phyloP scores from a whole-genome alignment of 2,797 vertebrate genomes.

The Euphonia xanthogaster region DNA sequence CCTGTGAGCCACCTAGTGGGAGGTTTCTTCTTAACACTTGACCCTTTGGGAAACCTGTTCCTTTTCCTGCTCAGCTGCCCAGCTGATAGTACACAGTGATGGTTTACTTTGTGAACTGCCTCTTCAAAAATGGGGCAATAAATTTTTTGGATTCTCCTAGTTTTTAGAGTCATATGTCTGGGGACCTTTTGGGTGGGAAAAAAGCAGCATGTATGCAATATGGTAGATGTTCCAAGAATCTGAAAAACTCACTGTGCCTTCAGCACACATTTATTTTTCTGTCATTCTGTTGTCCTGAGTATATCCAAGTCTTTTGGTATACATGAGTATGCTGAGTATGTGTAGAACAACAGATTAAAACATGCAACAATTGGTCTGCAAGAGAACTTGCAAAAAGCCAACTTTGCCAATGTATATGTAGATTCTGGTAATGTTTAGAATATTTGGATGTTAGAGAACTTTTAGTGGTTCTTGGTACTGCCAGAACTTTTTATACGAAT shows the following conservation, averaged over 20 bases:
- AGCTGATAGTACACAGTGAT: not conserved
- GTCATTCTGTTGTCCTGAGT: not conserved
- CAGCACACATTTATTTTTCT: not conserved
- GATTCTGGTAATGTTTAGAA: not conserved
- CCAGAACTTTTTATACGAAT: not conserved
- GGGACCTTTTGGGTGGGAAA: not conserved
- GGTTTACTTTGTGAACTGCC: not conserved
- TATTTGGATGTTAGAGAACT: not conserved
- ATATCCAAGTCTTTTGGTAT: not conserved
- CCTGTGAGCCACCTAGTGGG: constrained; percentile 56
- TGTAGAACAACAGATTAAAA: not conserved
- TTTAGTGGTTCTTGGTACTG: not conserved
- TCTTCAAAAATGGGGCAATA: not conserved
- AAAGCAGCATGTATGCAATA: not conserved
- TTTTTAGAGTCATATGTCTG: not conserved
- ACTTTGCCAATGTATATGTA: not conserved
- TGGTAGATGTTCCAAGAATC: not conserved
- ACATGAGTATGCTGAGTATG: not conserved
- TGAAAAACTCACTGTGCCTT: not conserved
- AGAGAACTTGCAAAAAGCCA: not conserved
- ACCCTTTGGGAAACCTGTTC: not conserved
- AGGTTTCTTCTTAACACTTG: constrained; percentile 5
- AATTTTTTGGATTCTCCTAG: not conserved
- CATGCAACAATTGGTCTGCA: not conserved
- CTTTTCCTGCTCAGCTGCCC: not conserved